Base-by-base conservation (phyloP, 2,797 vertebrate genomes). In the Amphiprion clarkii region DNA sequence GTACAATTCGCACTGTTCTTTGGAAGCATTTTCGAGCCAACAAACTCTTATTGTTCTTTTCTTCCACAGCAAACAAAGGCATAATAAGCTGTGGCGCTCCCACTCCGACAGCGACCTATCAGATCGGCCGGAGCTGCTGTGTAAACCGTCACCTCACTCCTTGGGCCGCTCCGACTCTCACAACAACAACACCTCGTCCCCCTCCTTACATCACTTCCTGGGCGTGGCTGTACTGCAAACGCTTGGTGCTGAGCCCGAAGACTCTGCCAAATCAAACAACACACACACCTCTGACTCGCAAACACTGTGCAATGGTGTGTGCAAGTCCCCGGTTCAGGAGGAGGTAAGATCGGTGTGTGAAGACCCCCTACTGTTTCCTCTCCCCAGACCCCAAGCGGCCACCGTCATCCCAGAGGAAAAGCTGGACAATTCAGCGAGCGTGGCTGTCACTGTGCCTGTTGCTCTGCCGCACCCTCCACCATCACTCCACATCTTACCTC, bases 21-120 rank as follows among this genome's bases (percentile, higher is more conserved):
- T 7, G 1, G 8, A 23, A 19, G 12, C 3, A 0, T 57, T 25
- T 2, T 16, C 1, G 12, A n/a, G 29, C 53, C 56, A 52, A 67
- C 51, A 5, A 5, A 8, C 11, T 39, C 0, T 33, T 21, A 1
- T 67, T 49, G 54, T 12, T 51, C n/a, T 40, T 81, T 55, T 77
- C 13, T 58, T 63, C 79, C 46, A 0, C 94, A 99, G 98, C 94
- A 99, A 99, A 90, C 98, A 99, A 88, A 92, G 98, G 14, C 98
- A 99, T 79, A 99, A 99, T 73, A 99, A 99, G 75, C 95, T 99
- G 13, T 99, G 98, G 98, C 96, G 98, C 73, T 99, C 98, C 0
- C 98, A 98, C 92, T 99, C 98, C 0, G 98, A 99, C 60, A 96
- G 97, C 0, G 96, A 99, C 86, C 95, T 99, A 33, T 98, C 97